Evolutionary conservation across 2,797 vertebrate species (phyloP).

Genomic region (Acridotheres tristis): DNA sequence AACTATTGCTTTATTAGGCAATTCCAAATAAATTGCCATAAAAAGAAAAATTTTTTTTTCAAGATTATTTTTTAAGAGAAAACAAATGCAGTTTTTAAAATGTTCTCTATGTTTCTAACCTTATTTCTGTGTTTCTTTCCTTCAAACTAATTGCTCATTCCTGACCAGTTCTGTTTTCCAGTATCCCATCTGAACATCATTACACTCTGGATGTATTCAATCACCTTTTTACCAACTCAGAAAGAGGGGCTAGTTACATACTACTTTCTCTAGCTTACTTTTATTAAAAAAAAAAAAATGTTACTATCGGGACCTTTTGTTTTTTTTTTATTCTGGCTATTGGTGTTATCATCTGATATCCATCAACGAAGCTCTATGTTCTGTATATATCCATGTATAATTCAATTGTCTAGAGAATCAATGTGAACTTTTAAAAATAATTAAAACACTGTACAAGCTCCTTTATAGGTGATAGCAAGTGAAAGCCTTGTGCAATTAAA

Average conservation of each 20-base stretch:
- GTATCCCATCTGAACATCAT: not conserved
- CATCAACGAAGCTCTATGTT: not conserved
- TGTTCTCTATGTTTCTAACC: not conserved
- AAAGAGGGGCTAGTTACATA: not conserved
- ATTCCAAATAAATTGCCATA: not conserved
- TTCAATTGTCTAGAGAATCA: not conserved
- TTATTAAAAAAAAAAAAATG: not conserved
- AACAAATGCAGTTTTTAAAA: not conserved
- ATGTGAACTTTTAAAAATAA: not conserved
- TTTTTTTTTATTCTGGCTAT: not conserved
- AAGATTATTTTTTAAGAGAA: not conserved
- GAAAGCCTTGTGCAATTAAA: not conserved
- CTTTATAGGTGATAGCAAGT: not conserved
- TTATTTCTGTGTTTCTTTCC: conserved; percentile 14
- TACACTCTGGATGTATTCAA: not conserved
- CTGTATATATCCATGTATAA: not conserved
- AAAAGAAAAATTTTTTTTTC: not conserved
- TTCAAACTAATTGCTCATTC: conserved; percentile 1
- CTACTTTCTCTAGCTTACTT: not conserved
- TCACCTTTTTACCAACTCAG: not conserved
- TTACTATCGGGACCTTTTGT: not conserved
- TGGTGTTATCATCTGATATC: conserved; percentile 26
- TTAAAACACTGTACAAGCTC: not conserved
- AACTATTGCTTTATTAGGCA: not conserved
- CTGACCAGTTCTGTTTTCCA: not conserved